These are phyloP conservation scores for Epizoanthus scotinus DNA, from an alignment of 92 coral and sea anemone species.

Conservation along the genomic window DNA sequence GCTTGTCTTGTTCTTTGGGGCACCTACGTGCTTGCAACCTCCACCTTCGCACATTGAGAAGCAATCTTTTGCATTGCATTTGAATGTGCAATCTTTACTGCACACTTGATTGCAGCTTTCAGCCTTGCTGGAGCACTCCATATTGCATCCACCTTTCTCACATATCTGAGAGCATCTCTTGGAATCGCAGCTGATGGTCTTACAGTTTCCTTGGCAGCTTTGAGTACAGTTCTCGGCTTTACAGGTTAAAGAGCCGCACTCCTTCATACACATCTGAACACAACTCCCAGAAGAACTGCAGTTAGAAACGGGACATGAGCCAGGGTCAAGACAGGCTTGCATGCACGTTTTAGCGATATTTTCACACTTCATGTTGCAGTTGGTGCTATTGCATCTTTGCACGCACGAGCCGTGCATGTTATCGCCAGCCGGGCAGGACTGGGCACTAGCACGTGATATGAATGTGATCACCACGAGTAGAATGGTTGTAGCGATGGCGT, in stretches of 20 bases:
- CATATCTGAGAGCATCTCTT: conserved; percentile 34
- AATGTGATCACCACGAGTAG: neutral
- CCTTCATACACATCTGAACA: neutral
- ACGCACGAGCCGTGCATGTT: neutral
- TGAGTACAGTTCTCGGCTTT: neutral
- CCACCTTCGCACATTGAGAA: conserved; percentile 27
- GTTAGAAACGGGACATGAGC: neutral
- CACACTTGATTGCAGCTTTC: conserved; percentile 17
- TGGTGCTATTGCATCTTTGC: neutral
- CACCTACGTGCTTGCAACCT: conserved; percentile 7
- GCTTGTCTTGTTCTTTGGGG: neutral
- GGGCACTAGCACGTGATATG: neutral
- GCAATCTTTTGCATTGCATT: conserved; percentile 45
- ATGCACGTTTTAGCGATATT: neutral
- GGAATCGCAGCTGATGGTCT: conserved; percentile 38
- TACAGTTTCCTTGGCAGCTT: neutral
- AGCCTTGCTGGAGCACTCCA: conserved; percentile 38
- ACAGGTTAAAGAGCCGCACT: neutral
- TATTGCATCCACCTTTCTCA: conserved; percentile 33
- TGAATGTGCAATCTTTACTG: conserved; percentile 28
- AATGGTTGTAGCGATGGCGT: neutral
- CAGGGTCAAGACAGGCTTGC: neutral
- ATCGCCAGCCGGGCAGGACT: conserved; percentile 3
- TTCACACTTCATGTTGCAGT: neutral
- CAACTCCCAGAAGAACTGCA: neutral